phyloP scores from a whole-genome alignment of 2,113 vertebrate species.

The Petroica traversi region DNA sequence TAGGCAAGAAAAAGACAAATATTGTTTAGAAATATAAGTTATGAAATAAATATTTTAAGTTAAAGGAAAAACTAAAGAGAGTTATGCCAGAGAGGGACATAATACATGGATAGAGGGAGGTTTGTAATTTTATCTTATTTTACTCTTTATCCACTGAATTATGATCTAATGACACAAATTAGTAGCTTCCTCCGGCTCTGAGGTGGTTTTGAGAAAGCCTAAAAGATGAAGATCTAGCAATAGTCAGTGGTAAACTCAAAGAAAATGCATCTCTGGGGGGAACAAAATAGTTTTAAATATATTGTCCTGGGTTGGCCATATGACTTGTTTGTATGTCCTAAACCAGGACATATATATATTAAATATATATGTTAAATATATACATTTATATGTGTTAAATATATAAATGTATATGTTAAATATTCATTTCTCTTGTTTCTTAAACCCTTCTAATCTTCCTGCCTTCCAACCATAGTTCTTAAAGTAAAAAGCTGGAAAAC shows the following conservation, averaged over 20 bases:
- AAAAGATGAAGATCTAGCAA: not conserved
- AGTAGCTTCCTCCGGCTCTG: not conserved
- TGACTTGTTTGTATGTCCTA: no score
- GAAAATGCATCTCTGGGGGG: not conserved
- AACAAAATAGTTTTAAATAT: not conserved
- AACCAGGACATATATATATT: no score
- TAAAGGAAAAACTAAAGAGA: not conserved
- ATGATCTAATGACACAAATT: not conserved
- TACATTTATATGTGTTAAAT: no score
- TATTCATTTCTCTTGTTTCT: not conserved
- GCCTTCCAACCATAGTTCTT: not conserved
- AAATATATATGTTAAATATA: no score
- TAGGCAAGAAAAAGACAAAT: not conserved
- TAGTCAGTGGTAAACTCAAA: not conserved
- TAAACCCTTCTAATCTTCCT: not conserved
- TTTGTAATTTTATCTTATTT: not conserved
- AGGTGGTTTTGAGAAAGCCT: not conserved
- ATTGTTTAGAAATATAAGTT: not conserved
- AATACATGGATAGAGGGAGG: not conserved
- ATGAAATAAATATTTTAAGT: not conserved
- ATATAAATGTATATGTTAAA: no score
- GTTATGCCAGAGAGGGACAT: not conserved
- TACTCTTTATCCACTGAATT: not conserved
- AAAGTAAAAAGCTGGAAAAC: not conserved
- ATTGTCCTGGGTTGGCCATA: no score